These are phyloP conservation scores for Limonius californicus DNA, from an alignment of 1,140 invertebrate genomes.

Conservation along the genomic window DNA sequence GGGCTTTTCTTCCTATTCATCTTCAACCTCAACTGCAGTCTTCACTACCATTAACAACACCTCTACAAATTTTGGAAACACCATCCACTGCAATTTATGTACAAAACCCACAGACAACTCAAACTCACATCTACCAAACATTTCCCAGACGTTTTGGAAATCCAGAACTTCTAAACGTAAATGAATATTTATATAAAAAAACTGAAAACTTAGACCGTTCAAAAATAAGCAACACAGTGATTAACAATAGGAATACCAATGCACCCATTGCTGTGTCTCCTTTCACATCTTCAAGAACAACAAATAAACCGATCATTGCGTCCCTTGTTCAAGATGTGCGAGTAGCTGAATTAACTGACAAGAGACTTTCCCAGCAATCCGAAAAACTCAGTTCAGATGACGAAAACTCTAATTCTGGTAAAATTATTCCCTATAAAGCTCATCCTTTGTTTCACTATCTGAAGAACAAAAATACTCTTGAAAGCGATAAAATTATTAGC, in stretches of 20 bases:
- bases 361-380: background rate
- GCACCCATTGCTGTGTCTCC: background rate
- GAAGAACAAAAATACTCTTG: constrained; percentile 36
- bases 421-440: constrained; percentile 30
- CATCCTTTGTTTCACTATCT: constrained; percentile 37
- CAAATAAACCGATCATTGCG: background rate
- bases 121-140: background rate
- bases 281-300: background rate
- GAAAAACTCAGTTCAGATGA: background rate
- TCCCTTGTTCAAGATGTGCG: background rate
- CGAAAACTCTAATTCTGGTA: background rate
- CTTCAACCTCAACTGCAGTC: background rate
- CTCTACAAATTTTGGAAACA: background rate
- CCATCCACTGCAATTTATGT: too few relatives aligned
- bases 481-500: constrained; percentile 29
- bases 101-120: background rate
- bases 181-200: background rate
- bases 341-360: background rate
- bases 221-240: background rate
- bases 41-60: background rate
- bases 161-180: background rate
- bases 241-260: background rate
- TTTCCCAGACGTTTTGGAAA: background rate
- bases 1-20: background rate
- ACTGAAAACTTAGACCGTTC: too few relatives aligned